These are phyloP conservation scores for Marmota monax DNA, from an alignment of 2,113 vertebrate genomes.

Conservation along the genomic window DNA sequence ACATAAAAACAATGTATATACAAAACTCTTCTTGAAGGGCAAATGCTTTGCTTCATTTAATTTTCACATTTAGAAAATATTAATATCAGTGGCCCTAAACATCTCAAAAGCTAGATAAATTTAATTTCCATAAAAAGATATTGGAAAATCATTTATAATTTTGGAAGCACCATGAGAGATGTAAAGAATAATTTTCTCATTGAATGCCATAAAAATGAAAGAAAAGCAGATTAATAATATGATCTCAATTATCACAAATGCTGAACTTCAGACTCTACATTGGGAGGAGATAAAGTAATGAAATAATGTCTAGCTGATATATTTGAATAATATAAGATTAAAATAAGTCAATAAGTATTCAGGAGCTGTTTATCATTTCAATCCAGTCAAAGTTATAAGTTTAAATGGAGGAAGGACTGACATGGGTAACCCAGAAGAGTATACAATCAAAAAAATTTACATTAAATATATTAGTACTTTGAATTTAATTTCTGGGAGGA, in stretches of 20 bases:
- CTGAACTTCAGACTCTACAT: neutral
- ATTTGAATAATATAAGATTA: conserved; percentile 49
- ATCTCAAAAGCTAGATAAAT: conserved; percentile 30
- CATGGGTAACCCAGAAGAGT: neutral
- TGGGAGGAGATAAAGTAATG: conserved; percentile 46
- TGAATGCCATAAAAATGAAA: conserved; percentile 60
- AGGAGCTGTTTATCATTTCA: conserved; percentile 35
- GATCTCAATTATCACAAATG: conserved; percentile 22
- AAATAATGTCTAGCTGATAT: neutral
- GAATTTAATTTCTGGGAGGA: neutral
- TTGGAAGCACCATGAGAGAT: conserved; percentile 17
- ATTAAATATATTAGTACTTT: conserved; percentile 16
- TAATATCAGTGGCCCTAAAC: conserved; percentile 33
- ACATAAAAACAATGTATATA: neutral
- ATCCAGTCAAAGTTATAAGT: conserved; percentile 15
- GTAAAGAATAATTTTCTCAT: conserved; percentile 54
- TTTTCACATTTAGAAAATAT: conserved; percentile 70
- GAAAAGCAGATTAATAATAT: conserved; percentile 44
- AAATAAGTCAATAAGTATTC: conserved; percentile 35
- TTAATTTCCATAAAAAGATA: conserved; percentile 55
- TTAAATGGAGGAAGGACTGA: conserved; percentile 30
- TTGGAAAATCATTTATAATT: conserved; percentile 33
- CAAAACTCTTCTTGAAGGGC: conserved; percentile 44
- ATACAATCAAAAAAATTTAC: conserved; percentile 45
- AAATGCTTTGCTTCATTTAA: conserved; percentile 48